Evolutionary conservation across 1,140 invertebrate species (phyloP).

Genomic region (Ceratina japonica): DNA sequence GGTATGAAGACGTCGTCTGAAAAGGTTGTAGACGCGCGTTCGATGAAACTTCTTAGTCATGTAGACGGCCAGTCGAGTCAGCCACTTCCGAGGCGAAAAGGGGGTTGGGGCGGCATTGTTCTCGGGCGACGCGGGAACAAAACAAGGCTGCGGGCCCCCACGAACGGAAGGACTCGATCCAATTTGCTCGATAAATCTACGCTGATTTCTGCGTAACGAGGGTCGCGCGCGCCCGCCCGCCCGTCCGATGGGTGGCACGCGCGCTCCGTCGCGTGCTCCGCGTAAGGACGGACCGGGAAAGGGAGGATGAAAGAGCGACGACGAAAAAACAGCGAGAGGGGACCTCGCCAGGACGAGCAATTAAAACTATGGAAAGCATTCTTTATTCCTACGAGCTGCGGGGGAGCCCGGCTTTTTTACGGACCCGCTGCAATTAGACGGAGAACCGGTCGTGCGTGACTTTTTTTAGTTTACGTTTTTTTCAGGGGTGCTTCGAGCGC

Average conservation of each 20-base stretch:
- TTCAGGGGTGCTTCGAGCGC: background rate
- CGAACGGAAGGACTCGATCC: slow-evolving; percentile 43
- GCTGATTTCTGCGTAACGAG: slow-evolving; percentile 55
- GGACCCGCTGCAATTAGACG: slow-evolving; percentile 31
- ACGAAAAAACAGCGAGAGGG: background rate
- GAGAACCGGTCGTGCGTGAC: slow-evolving; percentile 13
- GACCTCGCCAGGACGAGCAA: slow-evolving; percentile 35
- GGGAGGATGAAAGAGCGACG: background rate
- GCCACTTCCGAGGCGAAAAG: slow-evolving; percentile 12
- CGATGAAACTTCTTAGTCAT: slow-evolving; percentile 16
- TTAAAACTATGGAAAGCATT: slow-evolving; percentile 44
- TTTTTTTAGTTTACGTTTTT: background rate
- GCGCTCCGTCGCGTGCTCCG: slow-evolving; percentile 57
- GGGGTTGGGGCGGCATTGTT: slow-evolving; percentile 32
- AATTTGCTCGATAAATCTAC: slow-evolving; percentile 55
- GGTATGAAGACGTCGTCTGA: no score
- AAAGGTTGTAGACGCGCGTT: background rate
- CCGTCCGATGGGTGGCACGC: slow-evolving; percentile 51
- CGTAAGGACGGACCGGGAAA: slow-evolving; percentile 3
- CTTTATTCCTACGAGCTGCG: background rate
- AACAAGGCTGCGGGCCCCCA: slow-evolving; percentile 8
- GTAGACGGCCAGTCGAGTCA: background rate
- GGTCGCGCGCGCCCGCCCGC: background rate
- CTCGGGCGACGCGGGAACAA: slow-evolving; percentile 9
- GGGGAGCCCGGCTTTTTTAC: slow-evolving; percentile 2